Evolutionary conservation across 2,888 invertebrate genomes (phyloP).

Genomic region (Eubasilissa splendida): DNA sequence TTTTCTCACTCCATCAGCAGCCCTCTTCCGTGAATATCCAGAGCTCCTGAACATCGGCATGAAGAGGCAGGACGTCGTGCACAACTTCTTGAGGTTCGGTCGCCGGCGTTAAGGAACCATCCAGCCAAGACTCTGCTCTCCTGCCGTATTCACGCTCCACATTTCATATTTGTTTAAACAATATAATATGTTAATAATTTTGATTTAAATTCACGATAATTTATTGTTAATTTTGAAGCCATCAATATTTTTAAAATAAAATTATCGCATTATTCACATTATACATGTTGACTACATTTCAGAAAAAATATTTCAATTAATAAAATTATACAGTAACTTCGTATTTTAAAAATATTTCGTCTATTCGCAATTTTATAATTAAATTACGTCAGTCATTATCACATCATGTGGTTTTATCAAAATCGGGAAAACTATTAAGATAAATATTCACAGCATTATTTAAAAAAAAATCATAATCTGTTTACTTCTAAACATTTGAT

Average conservation of each 20-base stretch:
- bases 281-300: no score
- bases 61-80: slow-evolving; percentile 91
- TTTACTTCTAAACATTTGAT: not conserved
- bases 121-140: slow-evolving; percentile 28
- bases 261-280: no score
- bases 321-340: no score
- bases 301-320: no score
- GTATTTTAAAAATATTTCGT: no score
- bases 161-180: not conserved
- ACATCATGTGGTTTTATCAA: no score
- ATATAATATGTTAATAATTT: not conserved
- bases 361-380: not conserved
- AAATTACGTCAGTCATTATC: not conserved
- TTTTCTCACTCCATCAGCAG: slow-evolving; percentile 60
- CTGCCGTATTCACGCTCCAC: slow-evolving; percentile 41
- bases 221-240: not conserved
- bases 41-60: slow-evolving; percentile 78
- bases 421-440: no score
- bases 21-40: slow-evolving; percentile 71
- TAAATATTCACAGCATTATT: no score
- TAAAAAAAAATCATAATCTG: not conserved
- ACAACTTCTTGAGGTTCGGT: slow-evolving; percentile 92
- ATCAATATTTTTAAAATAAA: no score
- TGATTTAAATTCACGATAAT: not conserved
- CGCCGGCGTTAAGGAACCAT: slow-evolving; percentile 73